Evolutionary conservation across 2,113 vertebrate species (phyloP), one percentile per base, ranked within the genome.

Genomic region (Alligator mississippiensis): DNA sequence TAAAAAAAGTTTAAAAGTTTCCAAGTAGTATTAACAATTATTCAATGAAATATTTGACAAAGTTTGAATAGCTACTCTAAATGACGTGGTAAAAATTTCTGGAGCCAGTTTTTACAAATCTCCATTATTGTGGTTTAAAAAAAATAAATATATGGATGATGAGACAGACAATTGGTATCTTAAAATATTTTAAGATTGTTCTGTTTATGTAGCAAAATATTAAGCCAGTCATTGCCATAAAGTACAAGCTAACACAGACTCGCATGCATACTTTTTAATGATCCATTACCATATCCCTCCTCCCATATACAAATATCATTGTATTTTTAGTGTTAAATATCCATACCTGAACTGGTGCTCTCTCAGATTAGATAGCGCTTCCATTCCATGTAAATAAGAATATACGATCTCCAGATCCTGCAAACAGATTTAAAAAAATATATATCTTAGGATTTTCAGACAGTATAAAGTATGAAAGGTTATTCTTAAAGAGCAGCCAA

Each of bases 381-480:
- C 99, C 99, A 99, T 99, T 30, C 99, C 99, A 64, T 99, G 99
- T 81, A 99, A 98, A 95, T 99, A 99, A 0, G 99, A 99, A 97
- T 99, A 99, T 19, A 99, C 99, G 19, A 99, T 99, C 97, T 99
- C 99, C 98, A 99, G 97, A 96, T 99, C 99, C 99, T 99, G 97
- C 58, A 96, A 96, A 97, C 58, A 88, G 66, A 94, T 87, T 77
- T 19, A 79, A 97, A 89, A 94, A 90, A 9, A 47, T 47, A 47
- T 11, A 22, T 22, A 80, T 75, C 93, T 96, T 95, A 97, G 76
- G 34, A 78, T 66, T 93, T 6, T 94, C 57, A 27, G 1, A 63
- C 87, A 11, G 47, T 76, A 78, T 10, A 27, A 22, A 7, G 6
- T 90, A 88, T 63, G 93, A 90, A 97, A 84, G 34, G 80, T 11